These are phyloP conservation scores for Synanthedon vespiformis DNA, from an alignment of 2,888 invertebrate species.

Conservation along the genomic window DNA sequence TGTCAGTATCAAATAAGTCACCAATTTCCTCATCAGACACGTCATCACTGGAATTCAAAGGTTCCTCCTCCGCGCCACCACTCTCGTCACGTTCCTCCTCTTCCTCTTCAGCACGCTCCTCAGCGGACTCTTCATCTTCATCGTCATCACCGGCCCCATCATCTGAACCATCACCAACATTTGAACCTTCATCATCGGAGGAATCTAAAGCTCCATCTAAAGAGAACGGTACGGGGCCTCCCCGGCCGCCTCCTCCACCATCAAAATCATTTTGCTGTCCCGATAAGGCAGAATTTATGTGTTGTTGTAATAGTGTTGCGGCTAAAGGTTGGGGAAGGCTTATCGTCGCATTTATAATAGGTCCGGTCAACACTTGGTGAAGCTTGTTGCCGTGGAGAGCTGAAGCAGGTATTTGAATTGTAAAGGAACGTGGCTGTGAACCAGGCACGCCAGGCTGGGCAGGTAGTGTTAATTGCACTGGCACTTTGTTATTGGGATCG, in stretches of 20 bases:
- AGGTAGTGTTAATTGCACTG: conserved; percentile 82
- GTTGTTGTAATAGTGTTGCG: conserved; percentile 86
- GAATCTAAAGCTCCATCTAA: conserved; percentile 77
- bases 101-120: conserved; percentile 73
- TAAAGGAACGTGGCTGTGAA: conserved; percentile 79
- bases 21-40: conserved; percentile 95
- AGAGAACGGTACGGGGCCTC: conserved; percentile 53
- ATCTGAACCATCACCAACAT: conserved; percentile 67
- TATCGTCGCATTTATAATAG: conserved; percentile 91
- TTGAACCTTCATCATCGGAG: conserved; percentile 81
- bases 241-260: conserved; percentile 58
- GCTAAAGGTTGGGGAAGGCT: conserved; percentile 85
- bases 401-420: conserved; percentile 91
- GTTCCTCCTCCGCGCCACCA: conserved; percentile 81
- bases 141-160: conserved; percentile 79
- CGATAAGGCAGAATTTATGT: conserved; percentile 83
- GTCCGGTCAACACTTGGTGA: conserved; percentile 83
- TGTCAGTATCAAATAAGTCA: conserved; percentile 98
- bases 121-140: conserved; percentile 84
- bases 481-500: conserved; percentile 59
- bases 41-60: conserved; percentile 96
- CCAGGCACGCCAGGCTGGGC: conserved; percentile 80
- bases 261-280: conserved; percentile 61
- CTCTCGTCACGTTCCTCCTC: conserved; percentile 79
- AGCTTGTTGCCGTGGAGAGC: conserved; percentile 80